These are phyloP conservation scores for Drosophila dunni DNA, from an alignment of 1,140 invertebrate genomes.

Conservation along the genomic window DNA sequence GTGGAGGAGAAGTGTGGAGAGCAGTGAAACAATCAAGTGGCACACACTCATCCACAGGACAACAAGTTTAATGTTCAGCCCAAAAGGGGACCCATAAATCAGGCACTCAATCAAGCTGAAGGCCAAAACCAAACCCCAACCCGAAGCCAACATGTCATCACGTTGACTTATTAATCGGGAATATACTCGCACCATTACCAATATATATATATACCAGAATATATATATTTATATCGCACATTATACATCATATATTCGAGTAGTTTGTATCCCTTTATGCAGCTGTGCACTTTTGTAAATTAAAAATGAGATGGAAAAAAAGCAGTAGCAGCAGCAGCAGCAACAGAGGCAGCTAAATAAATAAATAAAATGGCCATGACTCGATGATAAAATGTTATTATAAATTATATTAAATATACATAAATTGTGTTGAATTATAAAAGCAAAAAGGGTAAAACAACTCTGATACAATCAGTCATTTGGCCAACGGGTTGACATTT, in stretches of 20 bases:
- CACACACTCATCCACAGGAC: slow-evolving; percentile 16
- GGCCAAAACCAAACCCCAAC: slow-evolving; percentile 25
- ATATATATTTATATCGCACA: slow-evolving; percentile 20
- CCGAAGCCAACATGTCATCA: slow-evolving; percentile 50
- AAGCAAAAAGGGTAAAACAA: slow-evolving; percentile 13
- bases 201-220: not conserved
- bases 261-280: slow-evolving; percentile 24
- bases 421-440: slow-evolving; percentile 56
- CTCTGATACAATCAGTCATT: slow-evolving; percentile 66
- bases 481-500: slow-evolving; percentile 63
- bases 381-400: slow-evolving; percentile 68
- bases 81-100: slow-evolving; percentile 51
- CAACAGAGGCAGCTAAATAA: not conserved
- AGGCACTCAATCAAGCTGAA: slow-evolving; percentile 65
- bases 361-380: slow-evolving; percentile 43
- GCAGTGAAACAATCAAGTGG: slow-evolving; percentile 31
- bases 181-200: slow-evolving; percentile 6
- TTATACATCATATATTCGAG: slow-evolving; percentile 9
- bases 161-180: slow-evolving; percentile 73
- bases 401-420: slow-evolving; percentile 75
- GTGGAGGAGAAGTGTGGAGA: slow-evolving; percentile 35
- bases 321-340: not conserved
- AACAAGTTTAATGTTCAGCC: slow-evolving; percentile 33
- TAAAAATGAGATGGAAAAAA: slow-evolving; percentile 46
- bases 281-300: slow-evolving; percentile 67